Evolutionary conservation across 2,797 vertebrate species (phyloP), one percentile per base, ranked within the genome.

Genomic region (Hipposideros larvatus): DNA sequence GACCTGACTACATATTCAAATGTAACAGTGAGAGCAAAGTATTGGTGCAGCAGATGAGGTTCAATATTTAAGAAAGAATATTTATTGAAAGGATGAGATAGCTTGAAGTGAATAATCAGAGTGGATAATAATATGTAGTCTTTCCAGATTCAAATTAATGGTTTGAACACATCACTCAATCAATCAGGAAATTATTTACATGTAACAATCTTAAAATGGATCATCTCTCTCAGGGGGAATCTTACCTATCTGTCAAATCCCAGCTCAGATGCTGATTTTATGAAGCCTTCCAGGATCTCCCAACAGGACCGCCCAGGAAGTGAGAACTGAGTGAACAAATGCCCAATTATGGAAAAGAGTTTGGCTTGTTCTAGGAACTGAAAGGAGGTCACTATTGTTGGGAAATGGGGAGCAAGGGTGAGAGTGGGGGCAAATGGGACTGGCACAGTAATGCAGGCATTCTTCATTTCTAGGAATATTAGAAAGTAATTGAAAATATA

Each of bases 161-260:
- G 84, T 46, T 83, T 88, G 57, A 96, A 90, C 28, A 91, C 24
- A 55, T 51, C 68, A 24, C 53, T 53, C 51, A n/a, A 94, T 83
- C 79, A 95, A 55, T 87, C 75, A 77, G 21, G 43, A 91, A 90
- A 87, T 86, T 87, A 73, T 85, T 96, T 96, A 74, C 21, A 57
- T 43, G 14, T 59, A 63, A 26, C 75, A 65, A 85, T 71, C 55
- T 71, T 89, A 87, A 96, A 93, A 94, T 85, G 43, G 86, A 94
- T 91, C 31, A 63, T 73, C 31, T 51, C n/a, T 59, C 13, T 95
- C 24, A 79, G 28, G 59, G 18, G 63, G 37, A 90, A 68, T 93
- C 26, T 34, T 82, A 28, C 28, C 24, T 70, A 46, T 74, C 84
- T 84, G 46, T 85, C 48, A 93, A 95, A 79, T 80, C 48, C 43